Evolutionary conservation across 2,888 invertebrate species (phyloP).

Genomic region (Girardia tigrina): DNA sequence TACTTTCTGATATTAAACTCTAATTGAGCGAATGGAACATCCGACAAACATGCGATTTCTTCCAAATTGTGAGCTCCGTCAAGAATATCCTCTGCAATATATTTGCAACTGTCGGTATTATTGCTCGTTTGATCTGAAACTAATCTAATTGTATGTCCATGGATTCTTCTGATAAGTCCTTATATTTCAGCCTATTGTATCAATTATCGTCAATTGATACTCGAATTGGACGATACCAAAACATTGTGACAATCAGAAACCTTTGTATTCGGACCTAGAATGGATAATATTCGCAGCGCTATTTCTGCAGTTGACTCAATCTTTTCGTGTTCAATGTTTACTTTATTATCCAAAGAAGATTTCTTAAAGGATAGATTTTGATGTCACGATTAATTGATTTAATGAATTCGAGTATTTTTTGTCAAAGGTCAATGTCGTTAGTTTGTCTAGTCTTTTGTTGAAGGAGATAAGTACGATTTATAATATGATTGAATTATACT

Average conservation of each 20-base stretch:
- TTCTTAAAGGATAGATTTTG: too few relatives aligned
- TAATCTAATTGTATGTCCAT: neutral
- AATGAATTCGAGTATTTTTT: too few relatives aligned
- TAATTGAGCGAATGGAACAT: neutral
- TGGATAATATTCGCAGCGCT: neutral
- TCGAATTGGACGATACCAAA: neutral
- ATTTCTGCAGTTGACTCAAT: neutral
- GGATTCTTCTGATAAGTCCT: neutral
- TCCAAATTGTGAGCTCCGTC: neutral
- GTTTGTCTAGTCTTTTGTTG: too few relatives aligned
- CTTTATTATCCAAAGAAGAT: too few relatives aligned
- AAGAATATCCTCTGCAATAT: too few relatives aligned
- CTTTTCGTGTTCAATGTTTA: neutral
- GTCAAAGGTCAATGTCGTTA: too few relatives aligned
- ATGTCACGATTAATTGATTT: too few relatives aligned
- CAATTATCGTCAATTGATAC: neutral
- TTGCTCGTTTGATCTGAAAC: too few relatives aligned
- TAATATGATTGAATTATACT: too few relatives aligned
- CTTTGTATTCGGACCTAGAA: neutral
- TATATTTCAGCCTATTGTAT: constrained; percentile 5
- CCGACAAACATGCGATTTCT: constrained; percentile 39
- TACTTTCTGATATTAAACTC: too few relatives aligned
- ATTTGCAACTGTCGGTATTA: too few relatives aligned
- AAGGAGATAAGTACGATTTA: too few relatives aligned
- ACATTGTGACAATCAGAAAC: neutral